Evolutionary conservation across 2,888 invertebrate genomes (phyloP).

Genomic region (Coecobrya sp.): DNA sequence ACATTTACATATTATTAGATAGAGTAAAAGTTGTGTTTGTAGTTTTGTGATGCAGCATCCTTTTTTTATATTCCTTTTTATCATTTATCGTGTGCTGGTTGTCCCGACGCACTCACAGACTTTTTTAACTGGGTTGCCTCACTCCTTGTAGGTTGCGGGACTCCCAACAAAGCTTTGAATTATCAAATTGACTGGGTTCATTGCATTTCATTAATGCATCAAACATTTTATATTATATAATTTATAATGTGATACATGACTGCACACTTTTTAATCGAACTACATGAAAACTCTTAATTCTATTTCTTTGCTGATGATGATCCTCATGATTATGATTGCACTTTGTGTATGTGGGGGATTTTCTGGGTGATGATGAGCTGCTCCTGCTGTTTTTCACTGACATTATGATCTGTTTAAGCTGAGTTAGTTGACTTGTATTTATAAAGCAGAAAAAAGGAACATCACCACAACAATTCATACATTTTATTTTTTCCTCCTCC

Average conservation of each 20-base stretch:
- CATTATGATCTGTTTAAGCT: conserved; percentile 37
- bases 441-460: neutral
- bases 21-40: too few relatives aligned
- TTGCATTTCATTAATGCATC: conserved; percentile 82
- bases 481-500: conserved; percentile 3
- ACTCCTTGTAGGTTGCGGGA: conserved; percentile 43
- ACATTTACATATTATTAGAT: neutral
- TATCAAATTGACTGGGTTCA: conserved; percentile 85
- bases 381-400: conserved; percentile 70
- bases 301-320: conserved; percentile 22
- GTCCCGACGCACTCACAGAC: too few relatives aligned
- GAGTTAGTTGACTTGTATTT: conserved; percentile 13
- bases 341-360: conserved; percentile 55
- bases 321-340: conserved; percentile 16
- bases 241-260: conserved; percentile 78
- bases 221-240: conserved; percentile 54
- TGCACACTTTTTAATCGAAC: conserved; percentile 65
- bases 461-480: conserved; percentile 13
- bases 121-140: conserved; percentile 21
- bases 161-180: conserved; percentile 73
- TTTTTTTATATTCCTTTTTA: too few relatives aligned
- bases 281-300: neutral
- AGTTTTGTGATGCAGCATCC: too few relatives aligned
- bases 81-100: too few relatives aligned
- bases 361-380: conserved; percentile 75